Evolutionary conservation across 2,888 invertebrate species (phyloP), one percentile per base, ranked within the genome.

Genomic region (Microplitis manilae): DNA sequence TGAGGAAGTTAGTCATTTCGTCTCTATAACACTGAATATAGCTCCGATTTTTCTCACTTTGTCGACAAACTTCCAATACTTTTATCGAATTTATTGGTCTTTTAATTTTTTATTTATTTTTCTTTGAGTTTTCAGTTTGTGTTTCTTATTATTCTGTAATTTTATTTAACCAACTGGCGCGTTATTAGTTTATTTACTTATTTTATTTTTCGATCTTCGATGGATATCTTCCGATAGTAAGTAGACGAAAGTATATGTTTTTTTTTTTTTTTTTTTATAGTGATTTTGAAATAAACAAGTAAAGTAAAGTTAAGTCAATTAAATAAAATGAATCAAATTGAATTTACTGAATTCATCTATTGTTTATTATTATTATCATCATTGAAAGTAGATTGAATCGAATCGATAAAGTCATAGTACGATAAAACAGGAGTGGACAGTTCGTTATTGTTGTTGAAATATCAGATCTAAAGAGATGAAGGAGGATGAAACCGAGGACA

Each of bases 1-100:
- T 79, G 77, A 82, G 80, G 79, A 81, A 82, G 78, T 79, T 77
- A 81, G 77, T 82, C 80, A 82, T 82, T 82, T 80, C 79, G n/a
- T 65, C 13, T 50, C 9, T 50, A 13, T 13, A 30, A 30, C 30
- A 30, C 2, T 30, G 73, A 20, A 20, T 75, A 77, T 75, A 74
- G 30, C 5, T 30, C 59, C n/a, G 13, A 17, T 39, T 71, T 62
- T 71, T 71, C 59, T 71, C 71, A 61, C 41, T 6, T 61, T 30
- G 38, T 30, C 15, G 15, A 20, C 15, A 8, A 62, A 72, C 64
- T 40, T 72, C 62, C 64, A 72, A 72, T 64, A 72, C 39, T 8
- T 64, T 72, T 39, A 72, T 41, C 64, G 8, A 41, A 72, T 9
- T 72, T 64, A 15, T 6, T 61, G n/a, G 6, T 39, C 40, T 30